Percentiles rank a stretch among this genome's conserved stretches.
Evolutionary conservation across 2,888 invertebrate genomes (phyloP).

Genomic region (Hymenopus coronatus): DNA sequence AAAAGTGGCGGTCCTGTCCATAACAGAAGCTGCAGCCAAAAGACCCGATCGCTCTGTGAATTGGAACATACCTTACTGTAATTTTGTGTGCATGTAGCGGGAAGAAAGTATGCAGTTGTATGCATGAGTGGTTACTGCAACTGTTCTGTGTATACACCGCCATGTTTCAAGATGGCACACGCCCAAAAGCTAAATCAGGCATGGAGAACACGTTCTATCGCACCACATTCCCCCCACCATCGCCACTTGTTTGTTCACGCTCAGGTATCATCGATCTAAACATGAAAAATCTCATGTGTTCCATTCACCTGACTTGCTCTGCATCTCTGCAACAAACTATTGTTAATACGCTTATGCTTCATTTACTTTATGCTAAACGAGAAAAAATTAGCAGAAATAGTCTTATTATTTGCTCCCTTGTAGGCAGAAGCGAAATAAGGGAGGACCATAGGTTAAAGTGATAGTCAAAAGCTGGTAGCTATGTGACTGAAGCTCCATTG

Average conservation of each 20-base stretch:
- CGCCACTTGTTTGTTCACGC: neutral
- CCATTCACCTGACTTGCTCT: too few relatives aligned
- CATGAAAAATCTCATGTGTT: too few relatives aligned
- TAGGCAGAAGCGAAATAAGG: too few relatives aligned
- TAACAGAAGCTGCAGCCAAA: neutral
- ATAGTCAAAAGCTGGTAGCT: too few relatives aligned
- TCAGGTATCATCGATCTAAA: neutral
- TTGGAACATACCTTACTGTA: neutral
- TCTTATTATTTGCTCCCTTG: too few relatives aligned
- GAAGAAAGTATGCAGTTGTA: neutral
- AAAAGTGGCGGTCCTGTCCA: neutral
- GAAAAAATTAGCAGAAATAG: too few relatives aligned
- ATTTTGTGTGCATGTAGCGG: neutral
- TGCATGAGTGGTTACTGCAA: neutral
- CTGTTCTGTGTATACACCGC: neutral
- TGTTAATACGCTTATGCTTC: too few relatives aligned
- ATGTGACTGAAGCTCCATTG: too few relatives aligned
- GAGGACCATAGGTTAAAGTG: too few relatives aligned
- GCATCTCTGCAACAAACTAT: too few relatives aligned
- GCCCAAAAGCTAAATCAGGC: neutral
- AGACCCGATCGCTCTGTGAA: neutral
- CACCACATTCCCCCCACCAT: neutral
- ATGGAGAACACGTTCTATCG: neutral
- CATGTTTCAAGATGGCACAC: neutral
- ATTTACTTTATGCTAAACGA: too few relatives aligned